A percentile compares a stretch with the other conserved stretches of the same genome.
Conservation (phyloP, 2,797 vertebrate species). For the Glyptemys insculpta region DNA sequence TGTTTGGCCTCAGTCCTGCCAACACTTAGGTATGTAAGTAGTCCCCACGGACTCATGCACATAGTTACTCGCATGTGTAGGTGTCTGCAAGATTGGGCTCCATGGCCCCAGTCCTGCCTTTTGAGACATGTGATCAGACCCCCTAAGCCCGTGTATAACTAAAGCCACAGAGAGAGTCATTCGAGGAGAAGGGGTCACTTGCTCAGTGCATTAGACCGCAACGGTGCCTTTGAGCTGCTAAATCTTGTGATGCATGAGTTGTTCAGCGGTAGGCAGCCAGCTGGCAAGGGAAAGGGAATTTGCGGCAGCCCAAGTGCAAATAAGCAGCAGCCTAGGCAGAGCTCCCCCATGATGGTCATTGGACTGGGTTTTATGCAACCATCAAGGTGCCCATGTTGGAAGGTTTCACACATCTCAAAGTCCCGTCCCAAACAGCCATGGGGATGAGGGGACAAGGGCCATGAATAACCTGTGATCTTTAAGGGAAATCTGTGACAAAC, state of each 20-base stretch:
- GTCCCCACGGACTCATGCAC: neutral
- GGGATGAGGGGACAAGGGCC: neutral
- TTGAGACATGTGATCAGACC: neutral
- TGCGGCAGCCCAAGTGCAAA: neutral
- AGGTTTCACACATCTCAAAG: neutral
- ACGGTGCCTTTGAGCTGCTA: neutral
- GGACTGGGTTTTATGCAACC: neutral
- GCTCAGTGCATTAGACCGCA: fast-evolving
- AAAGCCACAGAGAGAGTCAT: neutral
- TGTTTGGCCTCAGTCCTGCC: neutral
- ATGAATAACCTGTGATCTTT: no score
- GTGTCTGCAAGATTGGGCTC: neutral
- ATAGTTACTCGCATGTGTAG: neutral
- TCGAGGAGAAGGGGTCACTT: neutral
- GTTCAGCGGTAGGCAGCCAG: neutral
- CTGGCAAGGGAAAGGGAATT: neutral
- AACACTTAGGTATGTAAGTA: neutral
- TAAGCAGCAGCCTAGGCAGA: neutral
- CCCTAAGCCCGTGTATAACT: neutral
- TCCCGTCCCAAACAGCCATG: neutral
- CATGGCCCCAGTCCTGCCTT: neutral
- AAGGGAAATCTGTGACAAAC: neutral
- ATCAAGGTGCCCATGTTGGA: neutral
- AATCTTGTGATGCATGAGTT: neutral
- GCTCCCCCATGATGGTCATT: neutral